These are phyloP conservation scores for Ceuthmochares aereus DNA, from an alignment of 2,113 vertebrate genomes.

Conservation along the genomic window DNA sequence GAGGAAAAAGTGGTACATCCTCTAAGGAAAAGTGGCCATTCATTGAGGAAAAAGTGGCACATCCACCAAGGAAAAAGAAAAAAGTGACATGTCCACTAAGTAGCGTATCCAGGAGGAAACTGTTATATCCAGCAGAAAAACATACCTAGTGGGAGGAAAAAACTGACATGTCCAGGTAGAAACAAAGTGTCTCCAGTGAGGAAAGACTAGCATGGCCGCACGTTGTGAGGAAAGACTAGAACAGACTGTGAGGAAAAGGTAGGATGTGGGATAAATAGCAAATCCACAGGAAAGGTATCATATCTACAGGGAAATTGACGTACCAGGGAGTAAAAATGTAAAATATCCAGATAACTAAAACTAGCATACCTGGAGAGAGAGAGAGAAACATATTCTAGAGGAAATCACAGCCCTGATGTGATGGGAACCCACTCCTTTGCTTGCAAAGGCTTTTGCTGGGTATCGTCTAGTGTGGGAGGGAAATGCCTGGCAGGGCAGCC, in stretches of 20 bases:
- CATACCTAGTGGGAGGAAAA: not conserved
- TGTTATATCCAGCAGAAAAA: not conserved
- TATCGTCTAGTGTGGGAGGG: rapidly evolving
- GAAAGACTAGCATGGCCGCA: rapidly evolving
- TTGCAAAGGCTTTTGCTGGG: not conserved
- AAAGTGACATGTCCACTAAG: too few species aligned
- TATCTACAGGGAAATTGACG: rapidly evolving
- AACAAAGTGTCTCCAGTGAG: rapidly evolving
- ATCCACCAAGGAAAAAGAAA: too few species aligned
- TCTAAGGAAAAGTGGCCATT: too few species aligned
- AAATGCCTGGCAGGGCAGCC: not conserved
- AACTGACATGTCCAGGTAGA: not conserved
- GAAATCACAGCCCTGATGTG: not conserved
- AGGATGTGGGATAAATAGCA: rapidly evolving
- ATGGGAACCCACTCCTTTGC: rapidly evolving
- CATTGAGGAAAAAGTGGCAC: too few species aligned
- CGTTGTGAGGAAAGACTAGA: rapidly evolving
- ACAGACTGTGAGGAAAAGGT: not conserved
- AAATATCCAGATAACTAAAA: not conserved
- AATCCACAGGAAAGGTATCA: too few species aligned
- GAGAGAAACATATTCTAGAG: too few species aligned
- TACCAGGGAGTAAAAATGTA: rapidly evolving
- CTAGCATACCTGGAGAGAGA: not conserved
- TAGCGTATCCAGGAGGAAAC: not conserved
- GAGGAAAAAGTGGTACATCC: too few species aligned